Conservation (phyloP, 2,888 invertebrate species). For the Boloria euphrosyne region DNA sequence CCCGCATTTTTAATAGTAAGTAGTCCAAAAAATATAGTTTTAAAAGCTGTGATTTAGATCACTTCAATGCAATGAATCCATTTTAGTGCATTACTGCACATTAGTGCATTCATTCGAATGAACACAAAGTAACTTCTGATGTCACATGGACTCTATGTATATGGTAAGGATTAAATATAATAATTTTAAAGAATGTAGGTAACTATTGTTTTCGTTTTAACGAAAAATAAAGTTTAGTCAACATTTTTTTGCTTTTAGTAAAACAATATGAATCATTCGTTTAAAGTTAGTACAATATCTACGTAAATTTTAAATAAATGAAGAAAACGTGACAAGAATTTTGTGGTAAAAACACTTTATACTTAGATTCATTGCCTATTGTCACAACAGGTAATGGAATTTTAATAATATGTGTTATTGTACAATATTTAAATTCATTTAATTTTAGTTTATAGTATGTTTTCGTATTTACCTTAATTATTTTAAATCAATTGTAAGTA, state of each 20-base stretch:
- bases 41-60: too few species aligned
- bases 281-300: neutral
- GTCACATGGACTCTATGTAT: too few species aligned
- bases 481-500: neutral
- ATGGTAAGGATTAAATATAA: too few species aligned
- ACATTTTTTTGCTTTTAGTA: neutral
- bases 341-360: conserved; percentile 11
- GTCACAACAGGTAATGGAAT: conserved; percentile 8
- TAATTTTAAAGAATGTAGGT: too few species aligned
- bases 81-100: too few species aligned
- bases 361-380: conserved; percentile 15
- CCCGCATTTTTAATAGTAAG: too few species aligned
- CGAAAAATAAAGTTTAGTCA: too few species aligned
- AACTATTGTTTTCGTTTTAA: too few species aligned
- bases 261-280: neutral
- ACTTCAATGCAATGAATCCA: too few species aligned
- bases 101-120: too few species aligned
- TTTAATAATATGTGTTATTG: conserved; percentile 1
- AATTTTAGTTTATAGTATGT: neutral
- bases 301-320: conserved; percentile 17
- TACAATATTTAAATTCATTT: neutral
- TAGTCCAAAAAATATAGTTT: too few species aligned
- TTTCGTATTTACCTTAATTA: neutral
- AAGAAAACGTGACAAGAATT: conserved; percentile 16
- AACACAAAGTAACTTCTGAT: too few species aligned